phyloP scores from a whole-genome alignment of 1,140 invertebrate genomes.

The Zaprionus lachaisei region DNA sequence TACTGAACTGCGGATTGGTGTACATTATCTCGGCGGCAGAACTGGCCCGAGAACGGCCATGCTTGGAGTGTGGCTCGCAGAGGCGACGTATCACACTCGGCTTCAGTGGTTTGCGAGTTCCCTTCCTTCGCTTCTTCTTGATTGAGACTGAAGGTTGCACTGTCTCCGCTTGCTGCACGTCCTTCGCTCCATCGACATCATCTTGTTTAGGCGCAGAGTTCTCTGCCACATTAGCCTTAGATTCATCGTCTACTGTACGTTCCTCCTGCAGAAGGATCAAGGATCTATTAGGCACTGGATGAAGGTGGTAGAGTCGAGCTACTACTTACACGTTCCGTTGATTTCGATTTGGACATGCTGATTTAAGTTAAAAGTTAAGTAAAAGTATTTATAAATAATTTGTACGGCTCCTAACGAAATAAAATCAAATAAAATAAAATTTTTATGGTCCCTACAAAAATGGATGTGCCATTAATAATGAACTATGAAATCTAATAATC shows the following conservation, averaged over 20 bases:
- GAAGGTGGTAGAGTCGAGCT: background rate
- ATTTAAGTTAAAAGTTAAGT: background rate
- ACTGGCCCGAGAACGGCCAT: accelerated
- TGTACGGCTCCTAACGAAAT: no score
- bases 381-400: no score
- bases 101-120: background rate
- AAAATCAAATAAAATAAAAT: no score
- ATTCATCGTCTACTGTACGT: background rate
- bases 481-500: background rate
- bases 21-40: constrained; percentile 34
- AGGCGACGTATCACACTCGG: constrained; percentile 21
- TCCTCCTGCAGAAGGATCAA: background rate
- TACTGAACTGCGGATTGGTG: constrained; percentile 21
- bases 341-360: background rate
- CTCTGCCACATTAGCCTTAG: background rate
- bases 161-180: background rate
- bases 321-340: background rate
- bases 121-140: background rate
- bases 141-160: no score
- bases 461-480: no score
- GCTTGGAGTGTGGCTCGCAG: constrained; percentile 15
- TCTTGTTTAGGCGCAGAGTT: background rate
- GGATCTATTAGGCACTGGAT: background rate
- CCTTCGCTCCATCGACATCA: background rate
- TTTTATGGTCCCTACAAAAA: no score